Base-by-base conservation (phyloP, 2,888 invertebrate genomes). In the Drosophila kambysellisi region DNA sequence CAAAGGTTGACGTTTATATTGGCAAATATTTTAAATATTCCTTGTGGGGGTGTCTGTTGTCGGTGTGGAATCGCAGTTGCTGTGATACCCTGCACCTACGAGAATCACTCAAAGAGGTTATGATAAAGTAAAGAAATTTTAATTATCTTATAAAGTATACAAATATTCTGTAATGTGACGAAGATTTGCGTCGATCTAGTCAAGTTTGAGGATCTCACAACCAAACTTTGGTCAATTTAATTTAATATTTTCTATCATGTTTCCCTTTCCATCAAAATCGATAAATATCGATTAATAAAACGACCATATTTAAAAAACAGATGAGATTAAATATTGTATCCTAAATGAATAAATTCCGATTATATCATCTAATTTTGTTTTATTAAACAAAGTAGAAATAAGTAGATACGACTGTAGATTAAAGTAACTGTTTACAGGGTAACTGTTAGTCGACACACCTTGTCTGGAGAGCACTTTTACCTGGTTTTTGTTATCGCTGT, bases 21-120 rank as follows among this genome's bases (percentile, higher is more conserved):
- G 90, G 87, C 81, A 78, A 89, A 87, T 90, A 90, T 89, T 87
- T 87, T 78, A 86, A 83, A 83, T 90, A 81, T 87, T 78, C 72
- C 72, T 58, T 72, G 69, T 60, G 82, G 64, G 71, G 67, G 70
- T 63, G 72, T 73, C 62, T 57, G 66, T 51, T 51, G 56, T 32
- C 9, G 25, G 7, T 29, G n/a, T 35, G 29, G 29, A 29, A 50
- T 20, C 37, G 15, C 25, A 68, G 75, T 57, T 60, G 65, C 69
- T 62, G n/a, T n/a, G 30, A 41, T 57, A 15, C 57, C 11, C 25
- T 43, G n/a, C 37, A 20, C 25, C 69, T 12, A 15, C 0, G 8
- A 2, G 33, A 20, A 33, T 25, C 2, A 11, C 6, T 17, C 17
- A 17, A 12, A 35, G 17, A 3, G n/a, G 33, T 6, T 43, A 32